Conservation (phyloP, 2,797 vertebrate genomes). For the Nannoperca obscura region DNA sequence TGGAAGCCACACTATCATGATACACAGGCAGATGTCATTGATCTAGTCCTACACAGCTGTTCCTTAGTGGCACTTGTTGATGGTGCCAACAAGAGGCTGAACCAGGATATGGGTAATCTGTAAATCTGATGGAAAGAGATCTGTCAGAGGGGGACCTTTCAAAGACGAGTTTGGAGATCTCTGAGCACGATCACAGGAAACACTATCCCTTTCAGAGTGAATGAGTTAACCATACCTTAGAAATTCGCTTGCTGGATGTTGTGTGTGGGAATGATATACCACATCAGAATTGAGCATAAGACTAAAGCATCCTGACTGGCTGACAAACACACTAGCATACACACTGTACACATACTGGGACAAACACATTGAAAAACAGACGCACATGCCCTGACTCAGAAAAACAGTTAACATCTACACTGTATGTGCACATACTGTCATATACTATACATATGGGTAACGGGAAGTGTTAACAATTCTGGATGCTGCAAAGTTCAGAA, state of each 20-base stretch:
- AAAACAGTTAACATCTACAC: not conserved
- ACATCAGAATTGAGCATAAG: constrained; percentile 12
- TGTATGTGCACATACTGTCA: not conserved
- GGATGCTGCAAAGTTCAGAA: not conserved
- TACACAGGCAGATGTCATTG: constrained; percentile 49
- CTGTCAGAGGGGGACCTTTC: constrained; percentile 53
- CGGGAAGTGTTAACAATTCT: not conserved
- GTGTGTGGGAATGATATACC: constrained; percentile 64
- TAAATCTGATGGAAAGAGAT: constrained; percentile 71
- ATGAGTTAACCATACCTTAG: constrained; percentile 44
- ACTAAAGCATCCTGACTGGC: constrained; percentile 21
- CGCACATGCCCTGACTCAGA: not conserved
- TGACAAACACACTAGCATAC: constrained; percentile 12
- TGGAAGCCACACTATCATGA: constrained; percentile 45
- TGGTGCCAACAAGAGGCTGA: constrained; percentile 49
- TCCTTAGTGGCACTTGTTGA: constrained; percentile 34
- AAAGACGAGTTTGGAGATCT: constrained; percentile 49
- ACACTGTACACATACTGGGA: not conserved
- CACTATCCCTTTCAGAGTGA: constrained; percentile 36
- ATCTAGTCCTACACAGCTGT: constrained; percentile 39
- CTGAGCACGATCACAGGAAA: constrained; percentile 52
- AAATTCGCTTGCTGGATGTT: constrained; percentile 46
- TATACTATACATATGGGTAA: not conserved
- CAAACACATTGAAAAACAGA: constrained; percentile 4
- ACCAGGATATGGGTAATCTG: constrained; percentile 62